Evolutionary conservation across 2,888 invertebrate species (phyloP).

Genomic region (Leptopilina myrica): DNA sequence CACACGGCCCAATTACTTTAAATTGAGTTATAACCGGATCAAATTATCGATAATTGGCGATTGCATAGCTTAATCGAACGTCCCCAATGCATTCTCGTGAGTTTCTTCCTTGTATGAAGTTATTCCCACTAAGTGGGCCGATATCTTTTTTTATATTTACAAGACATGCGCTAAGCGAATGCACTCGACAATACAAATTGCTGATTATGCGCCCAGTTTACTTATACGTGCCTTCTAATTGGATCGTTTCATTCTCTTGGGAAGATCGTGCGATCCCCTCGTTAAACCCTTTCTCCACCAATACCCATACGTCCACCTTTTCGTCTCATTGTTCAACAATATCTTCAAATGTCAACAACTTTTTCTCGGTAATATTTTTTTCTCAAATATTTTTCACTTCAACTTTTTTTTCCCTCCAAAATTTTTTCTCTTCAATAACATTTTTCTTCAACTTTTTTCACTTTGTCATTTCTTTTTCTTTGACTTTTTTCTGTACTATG

Average conservation of each 20-base stretch:
- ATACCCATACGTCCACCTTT: conserved; percentile 38
- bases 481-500: no score
- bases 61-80: conserved; percentile 68
- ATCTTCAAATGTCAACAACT: conserved; percentile 37
- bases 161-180: conserved; percentile 29
- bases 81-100: conserved; percentile 43
- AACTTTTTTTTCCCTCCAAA: no score
- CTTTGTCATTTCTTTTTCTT: no score
- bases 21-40: conserved; percentile 74
- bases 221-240: conserved; percentile 69
- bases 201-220: conserved; percentile 69
- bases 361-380: neutral
- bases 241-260: conserved; percentile 67
- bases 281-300: conserved; percentile 63
- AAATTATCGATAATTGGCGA: conserved; percentile 73
- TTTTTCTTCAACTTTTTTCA: no score
- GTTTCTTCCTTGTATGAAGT: conserved; percentile 57
- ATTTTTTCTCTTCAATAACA: no score
- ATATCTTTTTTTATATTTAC: conserved; percentile 12
- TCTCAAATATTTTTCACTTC: no score
- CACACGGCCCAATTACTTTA: conserved; percentile 69
- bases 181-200: conserved; percentile 68
- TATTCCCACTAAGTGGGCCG: conserved; percentile 57
- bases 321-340: conserved; percentile 13
- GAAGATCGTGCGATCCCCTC: conserved; percentile 70